These are phyloP conservation scores for Arctia plantaginis DNA, from an alignment of 2,888 invertebrate species.

Conservation along the genomic window DNA sequence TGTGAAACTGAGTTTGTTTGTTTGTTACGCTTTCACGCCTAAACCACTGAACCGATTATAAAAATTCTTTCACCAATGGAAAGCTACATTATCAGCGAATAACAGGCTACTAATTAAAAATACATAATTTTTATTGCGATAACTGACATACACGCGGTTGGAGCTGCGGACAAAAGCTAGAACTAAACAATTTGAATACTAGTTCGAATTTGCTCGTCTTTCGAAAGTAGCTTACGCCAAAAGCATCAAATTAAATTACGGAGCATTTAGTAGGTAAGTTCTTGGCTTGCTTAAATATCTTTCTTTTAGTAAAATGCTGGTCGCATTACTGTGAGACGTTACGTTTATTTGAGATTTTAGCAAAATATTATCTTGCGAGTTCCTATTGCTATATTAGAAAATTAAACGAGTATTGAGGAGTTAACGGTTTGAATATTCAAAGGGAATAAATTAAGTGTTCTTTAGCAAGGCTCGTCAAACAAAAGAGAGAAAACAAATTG, in stretches of 20 bases:
- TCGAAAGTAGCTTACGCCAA: not conserved
- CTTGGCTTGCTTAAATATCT: not conserved
- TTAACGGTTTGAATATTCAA: conserved; percentile 83
- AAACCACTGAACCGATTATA: no score
- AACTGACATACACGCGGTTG: no score
- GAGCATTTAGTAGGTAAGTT: not conserved
- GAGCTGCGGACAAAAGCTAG: no score
- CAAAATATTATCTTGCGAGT: conserved; percentile 78
- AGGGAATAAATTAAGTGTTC: conserved; percentile 78
- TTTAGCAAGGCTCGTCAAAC: conserved; percentile 61
- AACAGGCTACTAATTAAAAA: no score
- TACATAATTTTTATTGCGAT: no score
- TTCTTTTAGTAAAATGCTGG: conserved; percentile 43
- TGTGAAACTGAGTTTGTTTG: no score
- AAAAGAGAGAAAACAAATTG: conserved; percentile 69
- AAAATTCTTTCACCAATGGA: no score
- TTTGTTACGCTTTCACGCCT: no score
- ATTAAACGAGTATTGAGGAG: conserved; percentile 81
- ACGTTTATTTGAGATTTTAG: conserved; percentile 73
- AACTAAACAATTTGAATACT: not conserved
- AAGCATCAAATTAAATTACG: not conserved
- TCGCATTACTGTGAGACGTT: conserved; percentile 58
- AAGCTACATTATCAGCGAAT: no score
- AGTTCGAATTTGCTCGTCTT: not conserved
- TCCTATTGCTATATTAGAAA: conserved; percentile 79